Conservation (phyloP, 2,113 vertebrate species). For the Sterna hirundo region DNA sequence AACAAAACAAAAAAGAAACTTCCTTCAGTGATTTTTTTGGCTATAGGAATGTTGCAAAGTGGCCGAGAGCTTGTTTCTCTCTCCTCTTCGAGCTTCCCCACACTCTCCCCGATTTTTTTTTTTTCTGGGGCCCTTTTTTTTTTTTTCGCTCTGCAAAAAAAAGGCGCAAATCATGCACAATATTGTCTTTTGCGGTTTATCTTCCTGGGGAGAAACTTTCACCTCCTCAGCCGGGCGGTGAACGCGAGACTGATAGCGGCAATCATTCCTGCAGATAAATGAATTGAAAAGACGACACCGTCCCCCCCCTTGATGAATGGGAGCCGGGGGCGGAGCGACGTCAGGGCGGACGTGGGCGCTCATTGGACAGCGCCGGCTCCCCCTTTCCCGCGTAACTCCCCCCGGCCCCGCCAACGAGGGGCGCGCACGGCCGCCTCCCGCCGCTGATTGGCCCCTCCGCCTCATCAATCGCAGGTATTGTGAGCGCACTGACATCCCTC, state of each 20-base stretch:
- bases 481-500: constrained; percentile 86
- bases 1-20: constrained; percentile 50
- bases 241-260: constrained; percentile 99
- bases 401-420: constrained; percentile 91
- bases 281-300: constrained; percentile 99
- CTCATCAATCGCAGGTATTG: constrained; percentile 97
- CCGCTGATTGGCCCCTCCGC: constrained; percentile 87
- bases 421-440: constrained; percentile 78
- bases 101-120: constrained; percentile 43
- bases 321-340: constrained; percentile 89
- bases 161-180: constrained; percentile 92
- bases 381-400: constrained; percentile 77
- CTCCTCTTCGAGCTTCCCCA: constrained; percentile 14
- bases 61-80: constrained; percentile 45
- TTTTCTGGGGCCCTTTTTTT: constrained; percentile 14
- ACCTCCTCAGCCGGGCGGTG: constrained; percentile 99
- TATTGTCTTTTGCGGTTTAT: constrained; percentile 99
- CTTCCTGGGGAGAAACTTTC: constrained; percentile 99
- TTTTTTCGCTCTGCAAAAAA: constrained; percentile 81
- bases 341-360: constrained; percentile 68
- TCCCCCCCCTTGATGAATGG: constrained; percentile 99
- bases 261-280: constrained; percentile 99
- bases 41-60: constrained; percentile 73
- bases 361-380: constrained; percentile 84
- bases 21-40: constrained; percentile 61